These are phyloP conservation scores for Gasteruption jaculator DNA, from an alignment of 2,888 invertebrate genomes.

Conservation along the genomic window DNA sequence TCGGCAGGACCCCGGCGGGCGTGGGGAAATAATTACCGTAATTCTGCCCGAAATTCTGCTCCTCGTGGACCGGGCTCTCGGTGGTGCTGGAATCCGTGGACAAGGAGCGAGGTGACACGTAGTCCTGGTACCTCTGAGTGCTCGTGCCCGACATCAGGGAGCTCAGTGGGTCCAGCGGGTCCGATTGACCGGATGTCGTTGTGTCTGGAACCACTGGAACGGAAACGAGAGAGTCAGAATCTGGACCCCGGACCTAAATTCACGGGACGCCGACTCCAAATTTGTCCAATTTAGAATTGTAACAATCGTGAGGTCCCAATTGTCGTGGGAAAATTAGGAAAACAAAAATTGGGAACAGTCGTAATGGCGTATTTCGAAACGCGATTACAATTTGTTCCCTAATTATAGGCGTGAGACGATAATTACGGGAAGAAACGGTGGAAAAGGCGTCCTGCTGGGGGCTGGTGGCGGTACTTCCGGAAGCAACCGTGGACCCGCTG, in stretches of 20 bases:
- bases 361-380: constrained; percentile 1
- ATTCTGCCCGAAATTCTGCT: constrained; percentile 60
- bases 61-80: constrained; percentile 79
- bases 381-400: constrained; percentile 5
- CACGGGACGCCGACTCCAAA: too few relatives aligned
- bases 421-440: constrained; percentile 46
- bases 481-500: constrained; percentile 37
- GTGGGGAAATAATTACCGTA: constrained; percentile 64
- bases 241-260: too few relatives aligned
- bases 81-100: constrained; percentile 81
- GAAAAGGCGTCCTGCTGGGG: constrained; percentile 47
- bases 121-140: constrained; percentile 47
- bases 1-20: constrained; percentile 69
- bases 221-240: constrained; percentile 5
- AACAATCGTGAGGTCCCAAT: too few relatives aligned
- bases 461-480: constrained; percentile 38
- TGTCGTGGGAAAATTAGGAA: too few relatives aligned
- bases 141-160: constrained; percentile 39
- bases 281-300: too few relatives aligned
- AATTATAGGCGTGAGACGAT: background rate
- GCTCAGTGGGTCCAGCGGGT: constrained; percentile 45
- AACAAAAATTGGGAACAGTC: too few relatives aligned
- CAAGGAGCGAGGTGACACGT: constrained; percentile 64
- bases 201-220: constrained; percentile 64
- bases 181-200: constrained; percentile 55